Conservation (phyloP, 2,113 vertebrate genomes). For the Lepisosteus oculatus region DNA sequence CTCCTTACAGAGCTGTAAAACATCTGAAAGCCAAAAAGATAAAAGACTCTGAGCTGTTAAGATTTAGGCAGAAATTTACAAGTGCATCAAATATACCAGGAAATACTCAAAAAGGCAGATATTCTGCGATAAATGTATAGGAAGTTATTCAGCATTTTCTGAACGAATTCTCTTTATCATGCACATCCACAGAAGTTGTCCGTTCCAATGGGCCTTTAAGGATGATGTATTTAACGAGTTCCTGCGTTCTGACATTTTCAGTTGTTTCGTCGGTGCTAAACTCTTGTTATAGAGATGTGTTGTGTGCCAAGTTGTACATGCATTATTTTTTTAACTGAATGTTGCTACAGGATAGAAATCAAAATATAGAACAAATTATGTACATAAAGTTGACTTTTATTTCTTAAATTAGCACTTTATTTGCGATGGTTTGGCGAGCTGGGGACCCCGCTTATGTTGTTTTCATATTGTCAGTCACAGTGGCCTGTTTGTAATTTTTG, state of each 20-base stretch:
- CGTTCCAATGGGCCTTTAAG: not conserved
- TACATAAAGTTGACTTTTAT: too few species aligned
- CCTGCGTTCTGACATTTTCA: not conserved
- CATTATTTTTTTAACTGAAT: not conserved
- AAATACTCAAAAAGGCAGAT: not conserved
- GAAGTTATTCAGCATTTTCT: slow-evolving; percentile 7
- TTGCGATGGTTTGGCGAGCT: not conserved
- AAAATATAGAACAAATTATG: not conserved
- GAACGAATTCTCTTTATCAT: not conserved
- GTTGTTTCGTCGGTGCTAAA: too few species aligned
- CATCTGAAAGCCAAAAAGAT: too few species aligned
- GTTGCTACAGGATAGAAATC: not conserved
- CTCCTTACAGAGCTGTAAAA: too few species aligned
- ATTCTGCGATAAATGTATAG: not conserved
- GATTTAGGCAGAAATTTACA: too few species aligned
- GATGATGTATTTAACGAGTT: not conserved
- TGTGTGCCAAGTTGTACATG: not conserved
- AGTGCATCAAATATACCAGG: not conserved
- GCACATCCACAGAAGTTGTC: not conserved
- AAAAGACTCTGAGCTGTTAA: too few species aligned
- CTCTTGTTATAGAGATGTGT: too few species aligned
- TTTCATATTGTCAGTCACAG: not conserved
- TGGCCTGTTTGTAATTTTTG: not conserved
- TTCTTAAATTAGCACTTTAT: too few species aligned
- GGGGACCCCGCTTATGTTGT: not conserved